Base-by-base conservation (phyloP, 2,797 vertebrate genomes). In the Choloepus didactylus region DNA sequence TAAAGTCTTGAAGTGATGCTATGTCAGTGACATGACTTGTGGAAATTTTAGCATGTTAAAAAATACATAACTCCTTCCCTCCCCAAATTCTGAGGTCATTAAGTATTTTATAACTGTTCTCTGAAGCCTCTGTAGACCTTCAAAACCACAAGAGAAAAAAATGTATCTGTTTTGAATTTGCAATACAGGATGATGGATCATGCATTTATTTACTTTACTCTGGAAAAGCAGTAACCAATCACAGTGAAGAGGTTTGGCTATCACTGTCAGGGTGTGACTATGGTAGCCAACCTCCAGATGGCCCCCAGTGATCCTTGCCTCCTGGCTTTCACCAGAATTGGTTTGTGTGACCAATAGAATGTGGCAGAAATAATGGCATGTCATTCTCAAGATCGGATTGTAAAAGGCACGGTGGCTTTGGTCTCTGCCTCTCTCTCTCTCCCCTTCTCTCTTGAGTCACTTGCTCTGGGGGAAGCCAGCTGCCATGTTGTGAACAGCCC, bases 111-210 rank as follows among this genome's bases (percentile, higher is more conserved):
- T 16, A 85, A 5, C 21, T 69, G 6, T 84, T 96, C 59, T 80
- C 41, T 80, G 62, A 93, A 62, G 35, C 19, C 85, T 85, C 29
- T 56, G 18, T 11, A 95, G 44, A 54, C 79, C 44, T 93, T 91
- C 23, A 81, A 62, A 87, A 51, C 44, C 60, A 51, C 29, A 89
- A 31, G 75, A 25, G 4, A 60, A 27, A 84, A 84, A n/a, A 86
- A 46, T 6, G 21, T 44, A 35, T 21, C 69, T 79, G 31, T 79
- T 82, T 46, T 77, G 0, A 62, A 2, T 91, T 35, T 69, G 19
- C 49, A 83, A 70, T 29, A 41, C 6, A 72, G 77, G 29, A 38
- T 79, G 35, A 38, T 35, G 14, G 46, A 38, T 66, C 72, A 56
- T 19, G 19, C 56, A 56, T 19, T 56, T 56, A n/a, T 38, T 25